Conservation (phyloP, 2,113 vertebrate species). For the Myotis brandtii region DNA sequence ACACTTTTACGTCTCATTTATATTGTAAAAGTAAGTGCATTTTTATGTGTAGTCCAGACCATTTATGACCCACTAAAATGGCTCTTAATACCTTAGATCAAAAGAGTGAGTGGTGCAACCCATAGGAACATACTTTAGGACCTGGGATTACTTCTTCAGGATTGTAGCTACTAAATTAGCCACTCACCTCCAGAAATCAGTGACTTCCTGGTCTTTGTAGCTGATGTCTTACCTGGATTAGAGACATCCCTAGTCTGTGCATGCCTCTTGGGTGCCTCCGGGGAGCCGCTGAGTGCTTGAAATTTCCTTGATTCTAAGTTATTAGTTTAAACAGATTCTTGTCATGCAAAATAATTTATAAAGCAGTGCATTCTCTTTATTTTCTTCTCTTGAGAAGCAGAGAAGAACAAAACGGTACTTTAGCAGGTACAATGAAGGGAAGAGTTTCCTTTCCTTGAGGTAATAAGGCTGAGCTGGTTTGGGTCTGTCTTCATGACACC, state of each 20-base stretch:
- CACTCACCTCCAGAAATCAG: background rate
- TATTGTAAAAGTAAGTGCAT: background rate
- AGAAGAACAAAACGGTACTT: background rate
- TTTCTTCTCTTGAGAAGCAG: slow-evolving; percentile 4
- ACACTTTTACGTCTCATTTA: background rate
- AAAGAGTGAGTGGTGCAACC: background rate
- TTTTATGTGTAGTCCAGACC: background rate
- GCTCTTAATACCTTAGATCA: background rate
- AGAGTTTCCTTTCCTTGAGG: background rate
- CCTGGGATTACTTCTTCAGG: background rate
- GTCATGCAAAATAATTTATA: background rate
- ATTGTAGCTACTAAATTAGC: background rate
- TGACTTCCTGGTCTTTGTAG: background rate
- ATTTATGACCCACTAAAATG: background rate
- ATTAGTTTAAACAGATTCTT: background rate
- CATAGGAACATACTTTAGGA: background rate
- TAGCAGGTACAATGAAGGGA: background rate
- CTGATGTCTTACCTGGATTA: background rate
- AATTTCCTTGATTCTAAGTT: background rate
- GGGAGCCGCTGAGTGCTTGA: background rate
- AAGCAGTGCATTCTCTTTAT: background rate
- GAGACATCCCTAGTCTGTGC: background rate
- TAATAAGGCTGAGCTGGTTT: background rate
- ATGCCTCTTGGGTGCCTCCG: background rate
- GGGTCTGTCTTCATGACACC: background rate